A percentile compares a stretch with the other conserved stretches of the same genome.
Conservation (phyloP, 2,888 invertebrate species). For the Meloe dianella region DNA sequence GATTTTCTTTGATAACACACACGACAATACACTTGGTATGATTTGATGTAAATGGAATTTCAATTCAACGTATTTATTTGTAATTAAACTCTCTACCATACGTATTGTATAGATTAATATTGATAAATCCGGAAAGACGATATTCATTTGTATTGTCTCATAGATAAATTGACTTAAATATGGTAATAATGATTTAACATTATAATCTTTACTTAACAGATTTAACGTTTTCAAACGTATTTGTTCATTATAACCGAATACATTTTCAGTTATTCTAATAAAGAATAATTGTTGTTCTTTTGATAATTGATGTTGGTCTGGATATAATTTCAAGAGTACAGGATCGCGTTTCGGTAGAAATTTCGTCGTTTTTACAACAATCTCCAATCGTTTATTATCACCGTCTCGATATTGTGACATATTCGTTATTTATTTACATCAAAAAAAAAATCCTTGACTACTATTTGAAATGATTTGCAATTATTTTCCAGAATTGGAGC, state of each 20-base stretch:
- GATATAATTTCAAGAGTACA: conserved; percentile 44
- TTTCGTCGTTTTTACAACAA: conserved; percentile 23
- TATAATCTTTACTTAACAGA: conserved; percentile 41
- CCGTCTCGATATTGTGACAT: conserved; percentile 26
- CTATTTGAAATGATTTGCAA: too few species aligned
- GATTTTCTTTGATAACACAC: conserved; percentile 45
- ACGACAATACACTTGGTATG: conserved; percentile 47
- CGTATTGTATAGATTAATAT: conserved; percentile 48
- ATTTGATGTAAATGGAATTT: conserved; percentile 43
- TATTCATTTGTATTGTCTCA: conserved; percentile 45
- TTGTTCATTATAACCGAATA: conserved; percentile 50
- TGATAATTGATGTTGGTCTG: conserved; percentile 43
- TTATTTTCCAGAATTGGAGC: conserved; percentile 77
- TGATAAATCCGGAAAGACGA: conserved; percentile 47
- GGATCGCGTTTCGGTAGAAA: conserved; percentile 45
- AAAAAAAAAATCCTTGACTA: too few species aligned
- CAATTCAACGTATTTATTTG: conserved; percentile 42
- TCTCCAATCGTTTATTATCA: conserved; percentile 17
- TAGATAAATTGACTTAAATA: conserved; percentile 46
- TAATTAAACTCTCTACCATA: conserved; percentile 47
- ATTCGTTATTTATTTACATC: neutral
- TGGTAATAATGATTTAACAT: conserved; percentile 43
- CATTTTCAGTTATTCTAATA: conserved; percentile 46
- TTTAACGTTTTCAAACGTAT: conserved; percentile 45
- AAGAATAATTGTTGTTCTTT: conserved; percentile 49